These are phyloP conservation scores for Sapayoa aenigma DNA, from an alignment of 2,113 vertebrate species.

Conservation along the genomic window DNA sequence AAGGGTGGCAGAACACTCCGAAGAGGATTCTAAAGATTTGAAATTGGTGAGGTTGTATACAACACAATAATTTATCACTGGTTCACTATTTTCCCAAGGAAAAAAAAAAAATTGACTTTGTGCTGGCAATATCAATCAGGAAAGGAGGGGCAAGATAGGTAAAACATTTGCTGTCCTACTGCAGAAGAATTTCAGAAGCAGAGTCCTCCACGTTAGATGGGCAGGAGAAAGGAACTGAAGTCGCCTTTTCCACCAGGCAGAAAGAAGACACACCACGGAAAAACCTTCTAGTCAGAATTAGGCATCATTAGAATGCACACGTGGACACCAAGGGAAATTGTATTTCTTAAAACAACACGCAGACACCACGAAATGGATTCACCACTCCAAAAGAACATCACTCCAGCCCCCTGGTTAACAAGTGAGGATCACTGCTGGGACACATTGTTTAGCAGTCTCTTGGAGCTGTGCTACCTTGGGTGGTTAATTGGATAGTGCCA, in stretches of 20 bases:
- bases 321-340: background rate
- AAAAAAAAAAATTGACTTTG: background rate
- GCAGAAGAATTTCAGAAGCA: background rate
- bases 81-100: background rate
- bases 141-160: background rate
- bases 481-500: slow-evolving; percentile 27
- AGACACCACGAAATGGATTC: background rate
- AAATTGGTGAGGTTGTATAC: background rate
- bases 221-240: background rate
- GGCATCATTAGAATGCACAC: background rate
- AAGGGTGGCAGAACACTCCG: rapidly evolving
- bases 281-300: background rate
- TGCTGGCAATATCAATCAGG: background rate
- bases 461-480: slow-evolving; percentile 1
- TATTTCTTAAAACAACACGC: background rate
- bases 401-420: background rate
- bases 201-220: background rate
- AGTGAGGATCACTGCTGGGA: background rate
- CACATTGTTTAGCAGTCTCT: background rate
- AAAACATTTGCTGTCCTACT: background rate
- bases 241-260: rapidly evolving
- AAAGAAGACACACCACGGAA: background rate
- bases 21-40: background rate
- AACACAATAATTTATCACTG: background rate
- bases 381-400: background rate